Base-by-base conservation (phyloP, 2,797 vertebrate genomes). In the Onychomys torridus region DNA sequence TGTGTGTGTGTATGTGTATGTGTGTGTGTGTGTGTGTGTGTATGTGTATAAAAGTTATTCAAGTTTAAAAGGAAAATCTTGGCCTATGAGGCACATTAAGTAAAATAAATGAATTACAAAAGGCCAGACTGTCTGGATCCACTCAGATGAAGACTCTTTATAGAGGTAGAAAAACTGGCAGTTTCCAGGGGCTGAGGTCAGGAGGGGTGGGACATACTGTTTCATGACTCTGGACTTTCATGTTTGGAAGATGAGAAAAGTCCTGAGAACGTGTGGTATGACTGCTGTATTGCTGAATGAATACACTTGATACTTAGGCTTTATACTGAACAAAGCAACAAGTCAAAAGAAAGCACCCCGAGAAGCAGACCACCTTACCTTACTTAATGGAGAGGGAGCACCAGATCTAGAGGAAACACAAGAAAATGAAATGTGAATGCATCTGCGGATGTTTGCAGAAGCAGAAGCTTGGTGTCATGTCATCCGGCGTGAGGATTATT, bases 331-430 rank as follows among this genome's bases (percentile, higher is more conserved):
- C 43, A 49, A 59, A 32, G 37, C 79, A 69, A 77, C 49, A 93
- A 32, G 55, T 86, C 14, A 85, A 82, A 93, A 85, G 1, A 75
- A 63, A 37, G 75, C 65, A 14, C 1, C 32, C 93, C 75, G 2
- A 40, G 63, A 49, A 55, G 95, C 27, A 88, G 89, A 75, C 3
- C 90, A 77, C 94, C 96, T 98, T 99, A 99, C 99, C 99, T 99
- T 99, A 98, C 98, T 98, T 96, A 99, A 96, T 85, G 99, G 99
- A 97, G 99, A 99, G 96, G 98, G 98, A 98, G 98, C 98, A 89
- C 98, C 99, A 98, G 99, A 99, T 96, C 99, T 99, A 98, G 94
- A 97, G 98, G 86, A 90, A 97, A 98, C 19, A 87, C n/a, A 96
- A 61, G 94, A 96, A 83, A 8, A 37, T 95, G 90, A 91, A 89